Evolutionary conservation across 2,888 invertebrate species (phyloP), one percentile per base, ranked within the genome.

Genomic region (Agrilus mali): DNA sequence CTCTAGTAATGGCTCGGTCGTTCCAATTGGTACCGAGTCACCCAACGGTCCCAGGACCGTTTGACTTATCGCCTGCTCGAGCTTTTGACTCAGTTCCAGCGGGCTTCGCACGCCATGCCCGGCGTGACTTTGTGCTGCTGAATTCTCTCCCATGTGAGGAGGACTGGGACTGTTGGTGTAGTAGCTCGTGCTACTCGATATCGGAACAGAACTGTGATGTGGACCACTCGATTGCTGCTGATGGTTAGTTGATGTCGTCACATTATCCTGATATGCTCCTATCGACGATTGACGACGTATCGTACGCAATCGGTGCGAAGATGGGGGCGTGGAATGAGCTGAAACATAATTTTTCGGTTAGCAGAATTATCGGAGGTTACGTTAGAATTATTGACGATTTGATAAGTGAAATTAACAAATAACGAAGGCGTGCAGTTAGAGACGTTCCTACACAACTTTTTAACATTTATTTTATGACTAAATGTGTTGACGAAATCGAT

Each of bases 141-240:
- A 59, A 51, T 70, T 67, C 27, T 46, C 45, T 36, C 45, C 48
- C 39, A 61, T 69, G 53, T 75, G 74, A 5, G 77, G 77, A 33
- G 77, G 77, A 55, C 74, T 73, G 42, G 77, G 76, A 49, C 76
- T 76, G 62, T 77, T 77, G 33, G 76, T 77, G 58, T 77, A 77
- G 63, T 77, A 77, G 53, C 75, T 76, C 42, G 67, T 67, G 51
- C 65, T 65, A 54, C 65, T 65, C 15, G 65, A 66, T 40, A 67
- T 59, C 8, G 64, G 64, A 45, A 62, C 60, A 16, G 57, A 53
- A 42, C 46, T 49, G n/a, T 53, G 50, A n/a, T 53, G 49, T 17
- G 50, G 43, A 16, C 46, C 35, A 20, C 50, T 47, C 16, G 51
- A 41, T 7, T 52, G 39, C 17, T 52, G 51, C 22, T 47, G 53